Conservation (phyloP, 2,113 vertebrate genomes). For the Pelodiscus sinensis region DNA sequence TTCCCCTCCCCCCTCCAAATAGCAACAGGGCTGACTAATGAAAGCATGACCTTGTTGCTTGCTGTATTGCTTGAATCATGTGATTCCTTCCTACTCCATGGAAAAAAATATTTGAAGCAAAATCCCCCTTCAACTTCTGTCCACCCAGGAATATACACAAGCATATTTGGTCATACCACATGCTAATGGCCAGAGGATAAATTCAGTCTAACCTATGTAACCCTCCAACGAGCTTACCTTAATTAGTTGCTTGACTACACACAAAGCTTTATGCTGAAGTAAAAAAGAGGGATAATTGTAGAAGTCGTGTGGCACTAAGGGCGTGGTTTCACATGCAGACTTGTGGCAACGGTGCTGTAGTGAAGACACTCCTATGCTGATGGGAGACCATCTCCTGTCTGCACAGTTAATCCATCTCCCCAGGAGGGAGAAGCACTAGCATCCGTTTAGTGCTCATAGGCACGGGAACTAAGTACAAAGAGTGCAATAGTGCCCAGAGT, state of each 20-base stretch:
- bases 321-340: not conserved
- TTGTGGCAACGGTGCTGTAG: too few species aligned
- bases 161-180: not conserved
- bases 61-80: not conserved
- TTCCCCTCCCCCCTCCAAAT: rapidly evolving
- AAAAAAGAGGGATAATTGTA: conserved; percentile 30
- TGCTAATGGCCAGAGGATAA: not conserved
- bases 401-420: too few species aligned
- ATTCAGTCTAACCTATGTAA: not conserved
- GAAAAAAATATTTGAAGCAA: not conserved
- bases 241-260: not conserved
- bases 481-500: too few species aligned
- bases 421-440: too few species aligned
- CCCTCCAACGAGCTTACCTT: not conserved
- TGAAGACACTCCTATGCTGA: too few species aligned
- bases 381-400: too few species aligned
- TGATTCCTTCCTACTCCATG: not conserved
- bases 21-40: not conserved
- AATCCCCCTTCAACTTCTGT: not conserved
- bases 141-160: rapidly evolving
- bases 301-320: not conserved
- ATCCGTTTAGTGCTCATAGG: too few species aligned
- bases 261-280: not conserved
- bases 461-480: too few species aligned
- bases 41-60: not conserved